Evolutionary conservation across 2,113 vertebrate species (phyloP).

Genomic region (Gyps fulvus): DNA sequence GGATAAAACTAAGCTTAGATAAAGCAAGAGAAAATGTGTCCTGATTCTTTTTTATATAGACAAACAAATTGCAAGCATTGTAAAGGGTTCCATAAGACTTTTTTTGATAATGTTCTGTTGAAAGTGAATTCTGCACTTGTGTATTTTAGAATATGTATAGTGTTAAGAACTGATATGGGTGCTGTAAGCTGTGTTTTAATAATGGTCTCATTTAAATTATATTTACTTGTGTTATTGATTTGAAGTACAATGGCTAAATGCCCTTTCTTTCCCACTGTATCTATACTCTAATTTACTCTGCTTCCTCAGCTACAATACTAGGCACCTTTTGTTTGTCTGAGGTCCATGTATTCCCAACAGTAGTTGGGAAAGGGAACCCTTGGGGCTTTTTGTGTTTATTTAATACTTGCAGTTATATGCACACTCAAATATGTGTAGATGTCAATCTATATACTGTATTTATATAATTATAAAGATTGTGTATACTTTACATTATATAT

Average conservation of each 20-base stretch:
- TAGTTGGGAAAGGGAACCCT: neutral
- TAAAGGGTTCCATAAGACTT: neutral
- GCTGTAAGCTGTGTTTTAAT: neutral
- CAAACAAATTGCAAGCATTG: neutral
- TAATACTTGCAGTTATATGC: neutral
- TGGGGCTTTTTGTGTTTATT: neutral
- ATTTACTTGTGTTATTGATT: neutral
- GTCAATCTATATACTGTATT: neutral
- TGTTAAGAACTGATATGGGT: neutral
- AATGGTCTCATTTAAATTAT: neutral
- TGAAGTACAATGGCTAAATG: neutral
- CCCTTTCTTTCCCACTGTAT: neutral
- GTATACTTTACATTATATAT: neutral
- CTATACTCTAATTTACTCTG: neutral
- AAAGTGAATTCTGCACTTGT: neutral
- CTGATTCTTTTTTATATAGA: neutral
- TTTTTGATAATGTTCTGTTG: neutral
- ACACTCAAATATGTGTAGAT: neutral
- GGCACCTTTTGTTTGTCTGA: neutral
- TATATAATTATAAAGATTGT: neutral
- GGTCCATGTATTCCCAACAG: accelerated
- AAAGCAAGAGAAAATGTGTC: neutral
- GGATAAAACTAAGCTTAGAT: neutral
- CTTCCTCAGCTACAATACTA: neutral
- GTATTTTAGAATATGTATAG: neutral